Base-by-base conservation (phyloP, 37 sponge, comb jelly and placozoan genomes). In the Spongilla lacustris region DNA sequence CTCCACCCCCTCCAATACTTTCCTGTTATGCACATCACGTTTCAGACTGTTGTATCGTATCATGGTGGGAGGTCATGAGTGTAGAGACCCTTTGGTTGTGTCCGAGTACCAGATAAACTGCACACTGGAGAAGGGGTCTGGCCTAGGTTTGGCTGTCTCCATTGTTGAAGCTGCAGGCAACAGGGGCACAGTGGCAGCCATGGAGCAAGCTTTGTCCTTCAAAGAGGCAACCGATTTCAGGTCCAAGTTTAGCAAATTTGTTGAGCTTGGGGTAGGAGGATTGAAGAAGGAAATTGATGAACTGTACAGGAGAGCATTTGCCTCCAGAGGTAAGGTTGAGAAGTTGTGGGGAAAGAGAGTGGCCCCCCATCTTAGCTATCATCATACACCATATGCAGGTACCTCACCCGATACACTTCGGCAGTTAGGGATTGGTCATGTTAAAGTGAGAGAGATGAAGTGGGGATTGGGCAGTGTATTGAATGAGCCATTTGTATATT, bases 281-380 rank as follows among this genome's bases (percentile, higher is more conserved):
- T 29, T 91, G 76, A 91, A 83, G 81, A 83, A 79, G 69, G 84
- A 91, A 80, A 91, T 91, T 21, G 80, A 87, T 28, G 92, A 91
- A 50, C 37, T 91, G 70, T 91, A 91, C 83, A 82, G 92, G 31
- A 87, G 92, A 66, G 92, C 92, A 4, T 91, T 91, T 84, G 92
- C 92, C n/a, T 91, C 92, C 19, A 77, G 92, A 87, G 88, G 92
- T 91, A 4, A 73, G 80, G 14, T 68, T 50, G 67, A 25, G 28
- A n/a, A 32, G 19, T 68, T 68, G 2, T 81, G 81, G 68, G 79
- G 4, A 27, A 58, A 14, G 50, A 11, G 26, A 79, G 78, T n/a
- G n/a, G n/a, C n/a, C n/a, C n/a, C n/a, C 25, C 46, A 77, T 28
- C 21, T 77, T 36, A 8, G 13, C 41, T 23, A 79, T 66, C 79